A percentile compares a stretch with the other conserved stretches of the same genome.
phyloP scores from a whole-genome alignment of 2,888 invertebrate species.

The Desoria tigrina region DNA sequence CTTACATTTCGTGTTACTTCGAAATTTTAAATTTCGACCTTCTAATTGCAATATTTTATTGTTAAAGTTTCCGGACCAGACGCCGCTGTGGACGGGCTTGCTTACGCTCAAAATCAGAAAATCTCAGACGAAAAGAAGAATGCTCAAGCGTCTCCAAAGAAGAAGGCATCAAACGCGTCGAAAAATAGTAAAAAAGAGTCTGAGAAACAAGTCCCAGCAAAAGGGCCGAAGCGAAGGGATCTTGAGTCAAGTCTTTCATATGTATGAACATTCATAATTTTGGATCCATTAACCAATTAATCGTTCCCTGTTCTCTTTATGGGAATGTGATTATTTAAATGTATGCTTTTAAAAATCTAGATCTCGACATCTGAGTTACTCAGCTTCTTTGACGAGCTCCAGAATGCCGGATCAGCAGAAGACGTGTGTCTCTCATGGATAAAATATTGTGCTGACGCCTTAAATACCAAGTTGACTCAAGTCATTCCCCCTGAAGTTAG shows the following conservation, averaged over 20 bases:
- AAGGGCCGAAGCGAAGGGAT: conserved; percentile 40
- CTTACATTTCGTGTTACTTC: background rate
- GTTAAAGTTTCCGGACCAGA: conserved; percentile 5
- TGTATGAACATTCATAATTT: too few species aligned
- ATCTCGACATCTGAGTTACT: conserved; percentile 41
- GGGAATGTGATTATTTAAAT: too few species aligned
- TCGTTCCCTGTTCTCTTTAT: too few species aligned
- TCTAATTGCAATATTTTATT: too few species aligned
- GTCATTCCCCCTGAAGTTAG: conserved; percentile 41
- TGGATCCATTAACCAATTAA: too few species aligned
- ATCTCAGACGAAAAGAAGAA: conserved; percentile 15
- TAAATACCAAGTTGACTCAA: conserved; percentile 42
- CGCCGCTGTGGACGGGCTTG: background rate
- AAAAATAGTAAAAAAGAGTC: conserved; percentile 18
- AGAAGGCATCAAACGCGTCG: conserved; percentile 21
- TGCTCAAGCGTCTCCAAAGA: conserved; percentile 25
- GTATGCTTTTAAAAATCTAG: too few species aligned
- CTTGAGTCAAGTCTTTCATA: conserved; percentile 35
- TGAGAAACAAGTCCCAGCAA: conserved; percentile 24
- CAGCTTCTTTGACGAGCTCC: conserved; percentile 48
- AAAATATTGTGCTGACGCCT: conserved; percentile 52
- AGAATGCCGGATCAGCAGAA: conserved; percentile 43
- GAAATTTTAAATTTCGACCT: background rate
- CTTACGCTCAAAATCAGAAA: background rate
- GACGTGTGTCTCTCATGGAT: conserved; percentile 53